phyloP scores from a whole-genome alignment of 2,113 vertebrate genomes.

The Sylvilagus bachmani region DNA sequence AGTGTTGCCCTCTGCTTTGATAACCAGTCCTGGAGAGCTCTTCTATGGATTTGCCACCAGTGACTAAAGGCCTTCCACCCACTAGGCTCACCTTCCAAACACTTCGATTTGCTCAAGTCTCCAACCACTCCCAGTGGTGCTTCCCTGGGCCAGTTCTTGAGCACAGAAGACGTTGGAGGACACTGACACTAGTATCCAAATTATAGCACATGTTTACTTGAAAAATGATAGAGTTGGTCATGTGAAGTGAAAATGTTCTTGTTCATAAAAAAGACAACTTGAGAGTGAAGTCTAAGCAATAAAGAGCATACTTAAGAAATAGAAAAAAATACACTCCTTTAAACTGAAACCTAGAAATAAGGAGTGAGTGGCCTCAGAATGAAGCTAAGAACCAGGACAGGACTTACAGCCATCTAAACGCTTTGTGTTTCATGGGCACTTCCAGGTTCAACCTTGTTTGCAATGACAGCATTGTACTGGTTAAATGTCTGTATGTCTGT shows the following conservation, averaged over 20 bases:
- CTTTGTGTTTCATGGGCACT: background rate
- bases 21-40: too few relatives aligned
- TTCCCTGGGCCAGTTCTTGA: too few relatives aligned
- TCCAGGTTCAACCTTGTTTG: background rate
- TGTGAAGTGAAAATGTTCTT: background rate
- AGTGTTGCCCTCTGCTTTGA: too few relatives aligned
- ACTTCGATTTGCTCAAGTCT: too few relatives aligned
- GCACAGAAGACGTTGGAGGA: too few relatives aligned
- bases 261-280: background rate
- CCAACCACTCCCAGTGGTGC: too few relatives aligned
- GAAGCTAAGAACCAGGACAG: background rate
- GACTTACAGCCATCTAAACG: too few relatives aligned
- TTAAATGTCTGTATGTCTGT: background rate
- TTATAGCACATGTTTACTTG: background rate
- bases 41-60: too few relatives aligned
- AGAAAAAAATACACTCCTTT: background rate
- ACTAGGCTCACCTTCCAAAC: too few relatives aligned
- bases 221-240: background rate
- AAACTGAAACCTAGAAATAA: background rate
- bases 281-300: background rate
- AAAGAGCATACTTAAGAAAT: background rate
- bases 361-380: background rate
- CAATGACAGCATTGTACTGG: background rate
- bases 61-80: too few relatives aligned
- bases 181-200: too few relatives aligned